phyloP scores from a whole-genome alignment of 2,888 invertebrate species.

The Plusia festucae region DNA sequence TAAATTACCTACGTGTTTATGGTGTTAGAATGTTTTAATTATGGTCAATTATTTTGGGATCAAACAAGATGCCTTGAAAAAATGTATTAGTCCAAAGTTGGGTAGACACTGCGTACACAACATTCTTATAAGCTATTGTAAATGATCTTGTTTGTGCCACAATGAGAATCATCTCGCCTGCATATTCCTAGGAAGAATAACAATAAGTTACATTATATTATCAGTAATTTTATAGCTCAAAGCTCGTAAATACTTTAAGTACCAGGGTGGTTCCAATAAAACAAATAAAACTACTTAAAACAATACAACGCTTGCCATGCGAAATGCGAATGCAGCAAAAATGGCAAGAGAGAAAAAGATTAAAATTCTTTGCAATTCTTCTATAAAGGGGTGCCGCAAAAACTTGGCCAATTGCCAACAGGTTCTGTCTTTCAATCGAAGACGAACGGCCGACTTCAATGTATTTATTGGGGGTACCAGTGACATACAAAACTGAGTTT shows the following conservation, averaged over 20 bases:
- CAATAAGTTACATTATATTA: constrained; percentile 40
- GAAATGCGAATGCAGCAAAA: constrained; percentile 49
- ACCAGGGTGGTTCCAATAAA: constrained; percentile 42
- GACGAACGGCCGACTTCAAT: constrained; percentile 72
- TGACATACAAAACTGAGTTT: constrained; percentile 67
- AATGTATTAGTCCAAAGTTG: background rate
- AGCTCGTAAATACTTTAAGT: constrained; percentile 42
- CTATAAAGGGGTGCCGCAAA: constrained; percentile 70
- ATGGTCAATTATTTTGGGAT: background rate
- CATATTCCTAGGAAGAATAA: constrained; percentile 4
- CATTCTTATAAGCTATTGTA: background rate
- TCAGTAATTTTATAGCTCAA: constrained; percentile 38
- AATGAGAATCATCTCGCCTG: background rate
- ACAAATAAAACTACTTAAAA: constrained; percentile 53
- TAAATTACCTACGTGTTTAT: background rate
- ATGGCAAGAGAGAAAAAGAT: constrained; percentile 65
- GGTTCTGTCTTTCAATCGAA: constrained; percentile 75
- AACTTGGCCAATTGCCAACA: constrained; percentile 76
- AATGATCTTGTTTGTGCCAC: background rate
- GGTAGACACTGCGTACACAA: background rate
- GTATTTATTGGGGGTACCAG: constrained; percentile 77
- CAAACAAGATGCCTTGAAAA: background rate
- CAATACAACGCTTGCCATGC: constrained; percentile 61
- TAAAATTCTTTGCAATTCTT: constrained; percentile 76
- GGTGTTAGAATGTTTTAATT: background rate